phyloP scores from a whole-genome alignment of 2,797 vertebrate species.

The Malurus leucopterus region DNA sequence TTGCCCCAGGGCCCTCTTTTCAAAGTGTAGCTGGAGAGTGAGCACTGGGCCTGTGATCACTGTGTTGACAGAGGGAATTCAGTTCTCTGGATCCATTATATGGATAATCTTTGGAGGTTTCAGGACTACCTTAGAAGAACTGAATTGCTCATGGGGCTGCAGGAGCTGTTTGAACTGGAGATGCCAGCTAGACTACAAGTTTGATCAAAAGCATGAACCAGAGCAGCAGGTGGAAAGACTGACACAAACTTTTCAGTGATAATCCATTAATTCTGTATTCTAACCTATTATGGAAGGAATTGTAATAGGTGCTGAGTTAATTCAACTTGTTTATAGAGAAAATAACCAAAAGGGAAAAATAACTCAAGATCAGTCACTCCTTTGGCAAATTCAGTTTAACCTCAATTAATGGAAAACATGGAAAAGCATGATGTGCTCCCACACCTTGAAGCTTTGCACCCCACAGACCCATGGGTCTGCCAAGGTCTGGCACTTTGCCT shows the following conservation, averaged over 20 bases:
- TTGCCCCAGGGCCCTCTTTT: background rate
- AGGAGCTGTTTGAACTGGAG: background rate
- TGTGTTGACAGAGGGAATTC: background rate
- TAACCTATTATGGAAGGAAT: background rate
- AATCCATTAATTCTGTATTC: conserved; percentile 23
- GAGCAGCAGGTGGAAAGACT: background rate
- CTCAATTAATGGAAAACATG: conserved; percentile 31
- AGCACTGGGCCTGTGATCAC: background rate
- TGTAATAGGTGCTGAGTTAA: conserved; percentile 13
- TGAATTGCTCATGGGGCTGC: fast-evolving
- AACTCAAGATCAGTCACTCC: background rate
- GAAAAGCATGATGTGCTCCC: conserved; percentile 20
- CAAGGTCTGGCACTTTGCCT: conserved; percentile 44
- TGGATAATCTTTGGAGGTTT: background rate
- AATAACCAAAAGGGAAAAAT: conserved; percentile 18
- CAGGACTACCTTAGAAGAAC: background rate
- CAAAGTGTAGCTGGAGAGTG: background rate
- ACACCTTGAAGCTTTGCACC: conserved; percentile 34
- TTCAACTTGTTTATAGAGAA: conserved; percentile 32
- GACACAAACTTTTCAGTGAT: background rate
- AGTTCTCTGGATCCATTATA: background rate
- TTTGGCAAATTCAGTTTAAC: conserved; percentile 35
- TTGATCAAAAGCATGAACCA: background rate
- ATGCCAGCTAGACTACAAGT: background rate
- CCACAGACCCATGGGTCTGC: conserved; percentile 17